Percentiles rank a stretch among this genome's conserved stretches.
phyloP scores from a whole-genome alignment of 2,797 vertebrate genomes.

The Rhinophrynus dorsalis region DNA sequence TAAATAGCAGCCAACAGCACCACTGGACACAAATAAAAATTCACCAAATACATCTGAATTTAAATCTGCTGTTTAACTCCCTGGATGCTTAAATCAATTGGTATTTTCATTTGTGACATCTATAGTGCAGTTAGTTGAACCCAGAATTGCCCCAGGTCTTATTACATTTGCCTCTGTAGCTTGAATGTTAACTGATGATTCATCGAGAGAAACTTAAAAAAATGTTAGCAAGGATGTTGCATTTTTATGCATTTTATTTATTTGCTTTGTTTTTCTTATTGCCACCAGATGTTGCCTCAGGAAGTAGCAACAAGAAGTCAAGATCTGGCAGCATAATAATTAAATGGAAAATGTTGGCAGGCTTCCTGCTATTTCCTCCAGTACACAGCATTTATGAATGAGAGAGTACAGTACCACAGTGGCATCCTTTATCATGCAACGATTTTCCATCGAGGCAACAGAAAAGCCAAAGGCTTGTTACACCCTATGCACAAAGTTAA shows the following conservation, averaged over 20 bases:
- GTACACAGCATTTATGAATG: conserved; percentile 60
- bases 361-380: conserved; percentile 56
- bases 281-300: conserved; percentile 63
- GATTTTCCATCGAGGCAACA: conserved; percentile 68
- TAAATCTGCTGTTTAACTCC: too few relatives aligned
- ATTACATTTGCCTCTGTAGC: too few relatives aligned
- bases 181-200: conserved; percentile 47
- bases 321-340: conserved; percentile 62
- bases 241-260: conserved; percentile 58
- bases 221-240: conserved; percentile 50
- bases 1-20: too few relatives aligned
- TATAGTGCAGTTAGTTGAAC: too few relatives aligned
- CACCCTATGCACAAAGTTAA: conserved; percentile 70
- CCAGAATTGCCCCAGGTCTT: too few relatives aligned
- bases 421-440: conserved; percentile 68
- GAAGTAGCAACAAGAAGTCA: conserved; percentile 62
- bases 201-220: conserved; percentile 45
- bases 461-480: conserved; percentile 66
- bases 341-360: conserved; percentile 63
- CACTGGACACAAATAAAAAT: too few relatives aligned
- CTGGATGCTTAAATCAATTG: too few relatives aligned
- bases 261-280: conserved; percentile 58
- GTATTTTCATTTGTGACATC: too few relatives aligned
- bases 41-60: too few relatives aligned
- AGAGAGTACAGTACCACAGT: conserved; percentile 57